A percentile compares a stretch with the other conserved stretches of the same genome.
Conservation (phyloP, 2,113 vertebrate genomes). For the Colius striatus region DNA sequence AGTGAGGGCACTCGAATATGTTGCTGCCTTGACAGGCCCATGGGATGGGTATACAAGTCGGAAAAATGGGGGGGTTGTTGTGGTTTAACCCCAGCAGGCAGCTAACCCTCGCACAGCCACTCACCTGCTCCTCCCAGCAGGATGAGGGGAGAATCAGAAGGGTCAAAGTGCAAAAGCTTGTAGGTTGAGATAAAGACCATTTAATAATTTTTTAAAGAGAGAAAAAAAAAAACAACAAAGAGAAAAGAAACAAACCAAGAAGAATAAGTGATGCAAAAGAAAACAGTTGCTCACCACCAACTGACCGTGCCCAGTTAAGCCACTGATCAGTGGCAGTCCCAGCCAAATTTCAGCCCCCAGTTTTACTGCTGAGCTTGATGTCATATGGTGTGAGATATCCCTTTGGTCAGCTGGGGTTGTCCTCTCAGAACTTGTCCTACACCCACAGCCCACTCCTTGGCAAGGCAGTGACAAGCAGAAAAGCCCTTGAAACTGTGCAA, state of each 20-base stretch:
- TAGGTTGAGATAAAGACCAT: neutral
- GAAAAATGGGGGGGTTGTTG: accelerated
- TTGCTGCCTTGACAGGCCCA: neutral
- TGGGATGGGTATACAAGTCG: neutral
- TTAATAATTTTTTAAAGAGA: neutral
- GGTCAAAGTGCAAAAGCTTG: neutral
- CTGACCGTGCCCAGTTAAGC: neutral
- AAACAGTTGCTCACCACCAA: neutral
- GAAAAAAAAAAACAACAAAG: neutral
- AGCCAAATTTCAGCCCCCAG: neutral
- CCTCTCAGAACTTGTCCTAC: neutral
- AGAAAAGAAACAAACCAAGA: neutral
- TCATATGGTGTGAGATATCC: neutral
- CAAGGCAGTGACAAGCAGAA: neutral
- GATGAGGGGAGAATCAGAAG: neutral
- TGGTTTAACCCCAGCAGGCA: neutral
- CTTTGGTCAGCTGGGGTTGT: neutral
- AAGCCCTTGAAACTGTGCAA: neutral
- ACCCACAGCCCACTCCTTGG: neutral
- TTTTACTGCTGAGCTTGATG: neutral
- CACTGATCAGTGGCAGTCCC: neutral
- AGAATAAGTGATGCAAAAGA: neutral
- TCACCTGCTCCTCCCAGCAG: accelerated
- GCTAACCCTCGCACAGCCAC: neutral
- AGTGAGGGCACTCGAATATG: neutral